Evolutionary conservation across 2,797 vertebrate genomes (phyloP), one percentile per base, ranked within the genome.

Genomic region (Halcyon badia): DNA sequence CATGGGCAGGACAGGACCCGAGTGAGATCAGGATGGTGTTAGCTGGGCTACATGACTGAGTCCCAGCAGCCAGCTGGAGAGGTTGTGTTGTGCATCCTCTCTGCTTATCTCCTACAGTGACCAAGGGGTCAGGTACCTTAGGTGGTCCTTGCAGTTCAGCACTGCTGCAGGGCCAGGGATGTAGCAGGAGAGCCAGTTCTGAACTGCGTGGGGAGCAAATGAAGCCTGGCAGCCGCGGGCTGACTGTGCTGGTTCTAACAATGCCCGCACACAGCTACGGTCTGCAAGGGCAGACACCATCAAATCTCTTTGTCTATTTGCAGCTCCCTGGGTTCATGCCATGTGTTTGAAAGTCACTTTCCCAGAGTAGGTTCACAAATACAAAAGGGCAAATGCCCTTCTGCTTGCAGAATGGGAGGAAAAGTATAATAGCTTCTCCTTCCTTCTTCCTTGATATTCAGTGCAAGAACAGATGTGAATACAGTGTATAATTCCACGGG

Each of bases 331-430:
- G 66, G 77, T 19, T 95, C 80, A 15, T 46, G 70, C 56, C 85
- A 62, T 39, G 30, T 62, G 77, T 87, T 90, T 89, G 62, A 84
- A 93, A 82, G 58, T 62, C 9, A 64, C 31, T 95, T 92, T 93
- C 85, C 51, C 62, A 82, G 89, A 90, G 33, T 2, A 81, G 58
- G 39, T 56, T 91, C 52, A 73, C 22, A 89, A 66, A 73, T 66
- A 25, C 1, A 4, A 83, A 61, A 88, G 75, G 22, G 16, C 46
- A 81, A 95, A 83, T 44, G 46, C 35, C 26, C 25, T 89, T 71
- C 64, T 76, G 17, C 26, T 64, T 78, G 57, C 61, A 58, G 61
- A 82, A 79, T 0, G 1, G 37, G 24, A 92, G 60, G 57, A 81
- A 91, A 82, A 88, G 9, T 2, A 1, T 60, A 30, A 60, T 35